Conservation (phyloP, 2,113 vertebrate genomes). For the Erythrocercus mccallii region DNA sequence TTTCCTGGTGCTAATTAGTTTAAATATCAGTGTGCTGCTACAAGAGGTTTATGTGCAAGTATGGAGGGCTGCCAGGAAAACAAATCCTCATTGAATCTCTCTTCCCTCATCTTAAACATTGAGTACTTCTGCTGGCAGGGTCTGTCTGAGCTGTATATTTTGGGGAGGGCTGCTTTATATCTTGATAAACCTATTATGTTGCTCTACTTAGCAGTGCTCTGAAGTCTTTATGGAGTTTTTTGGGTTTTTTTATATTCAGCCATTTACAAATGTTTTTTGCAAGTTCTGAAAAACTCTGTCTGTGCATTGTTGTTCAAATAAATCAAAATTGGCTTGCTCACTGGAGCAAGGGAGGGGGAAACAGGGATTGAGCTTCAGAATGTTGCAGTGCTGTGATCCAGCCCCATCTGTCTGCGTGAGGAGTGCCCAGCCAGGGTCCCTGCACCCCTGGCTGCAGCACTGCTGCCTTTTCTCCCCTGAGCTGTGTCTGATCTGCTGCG, state of each 20-base stretch:
- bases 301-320: background rate
- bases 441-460: background rate
- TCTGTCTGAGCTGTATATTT: background rate
- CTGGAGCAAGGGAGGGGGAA: background rate
- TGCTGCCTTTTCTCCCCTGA: background rate
- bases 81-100: background rate
- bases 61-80: background rate
- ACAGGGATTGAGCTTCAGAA: background rate
- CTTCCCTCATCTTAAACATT: background rate
- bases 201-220: background rate
- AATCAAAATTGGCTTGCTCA: background rate
- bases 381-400: background rate
- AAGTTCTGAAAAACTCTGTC: background rate
- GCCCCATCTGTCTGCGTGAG: background rate
- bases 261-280: background rate
- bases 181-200: background rate
- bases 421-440: background rate
- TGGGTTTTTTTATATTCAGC: background rate
- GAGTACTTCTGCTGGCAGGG: background rate
- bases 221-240: background rate
- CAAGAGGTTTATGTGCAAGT: background rate
- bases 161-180: background rate
- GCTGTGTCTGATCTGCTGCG: background rate
- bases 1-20: constrained; percentile 46
- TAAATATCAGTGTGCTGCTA: background rate